Evolutionary conservation across 2,888 invertebrate genomes (phyloP).

Genomic region (Crossocerus cetratus): DNA sequence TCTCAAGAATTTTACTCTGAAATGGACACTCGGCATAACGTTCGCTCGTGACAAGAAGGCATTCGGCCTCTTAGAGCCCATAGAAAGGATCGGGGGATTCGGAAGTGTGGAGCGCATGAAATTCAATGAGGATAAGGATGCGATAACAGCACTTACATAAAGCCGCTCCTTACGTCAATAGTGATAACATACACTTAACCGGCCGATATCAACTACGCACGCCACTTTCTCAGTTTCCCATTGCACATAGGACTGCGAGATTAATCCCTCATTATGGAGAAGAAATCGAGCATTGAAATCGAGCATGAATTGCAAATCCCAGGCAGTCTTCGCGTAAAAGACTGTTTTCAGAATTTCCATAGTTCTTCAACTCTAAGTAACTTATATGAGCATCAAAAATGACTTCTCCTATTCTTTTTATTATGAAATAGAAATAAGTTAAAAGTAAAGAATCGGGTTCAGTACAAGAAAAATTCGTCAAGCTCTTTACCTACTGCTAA

Average conservation of each 20-base stretch:
- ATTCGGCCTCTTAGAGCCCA: not conserved
- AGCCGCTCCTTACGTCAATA: slow-evolving; percentile 28
- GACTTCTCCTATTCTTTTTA: too few relatives aligned
- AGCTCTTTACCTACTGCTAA: too few relatives aligned
- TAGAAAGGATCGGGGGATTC: slow-evolving; percentile 3
- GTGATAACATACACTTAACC: slow-evolving; percentile 19
- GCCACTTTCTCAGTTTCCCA: not conserved
- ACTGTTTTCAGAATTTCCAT: too few relatives aligned
- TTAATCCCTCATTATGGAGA: not conserved
- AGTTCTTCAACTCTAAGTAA: too few relatives aligned
- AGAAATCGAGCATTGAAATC: not conserved
- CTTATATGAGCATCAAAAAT: too few relatives aligned
- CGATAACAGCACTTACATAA: slow-evolving; percentile 24
- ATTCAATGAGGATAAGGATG: slow-evolving; percentile 21
- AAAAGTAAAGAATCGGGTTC: too few relatives aligned
- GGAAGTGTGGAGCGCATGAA: slow-evolving; percentile 4
- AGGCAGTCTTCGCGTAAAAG: too few relatives aligned
- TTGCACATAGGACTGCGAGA: not conserved
- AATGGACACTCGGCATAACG: too few relatives aligned
- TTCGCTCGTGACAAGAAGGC: too few relatives aligned
- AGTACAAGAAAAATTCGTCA: too few relatives aligned
- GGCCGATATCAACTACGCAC: not conserved
- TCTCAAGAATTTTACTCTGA: too few relatives aligned
- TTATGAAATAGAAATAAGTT: too few relatives aligned
- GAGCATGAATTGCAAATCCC: not conserved